Evolutionary conservation across 2,113 vertebrate species (phyloP), one percentile per base, ranked within the genome.

Genomic region (Pollimyrus isidori): DNA sequence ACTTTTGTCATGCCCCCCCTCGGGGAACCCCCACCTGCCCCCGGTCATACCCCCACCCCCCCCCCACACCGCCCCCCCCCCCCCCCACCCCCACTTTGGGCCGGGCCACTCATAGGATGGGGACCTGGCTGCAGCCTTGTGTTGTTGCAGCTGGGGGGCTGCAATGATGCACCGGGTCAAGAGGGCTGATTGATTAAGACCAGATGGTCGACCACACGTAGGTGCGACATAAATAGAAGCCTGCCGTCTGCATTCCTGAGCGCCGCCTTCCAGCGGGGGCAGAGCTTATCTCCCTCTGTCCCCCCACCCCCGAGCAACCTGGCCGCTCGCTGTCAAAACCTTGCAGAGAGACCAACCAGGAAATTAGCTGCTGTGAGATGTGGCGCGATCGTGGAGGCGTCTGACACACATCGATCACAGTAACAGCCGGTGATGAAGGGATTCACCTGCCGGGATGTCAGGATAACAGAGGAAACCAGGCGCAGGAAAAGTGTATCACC

Each of bases 191-290:
- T 97, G 97, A 97, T 97, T 96, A 97, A 96, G 96, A 96, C 96
- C 97, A 97, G 97, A 97, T 97, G 97, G 96, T 94, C 95, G 94
- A 94, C 95, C 95, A 95, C 95, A 96, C 96, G 96, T 97, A 97
- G 97, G 97, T 97, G 95, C 58, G 95, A 97, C 96, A 92, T 94
- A 97, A 97, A 97, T 97, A 97, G 97, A 96, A 96, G 94, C 94
- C 91, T 94, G 95, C 96, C 95, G 94, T 94, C 92, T 93, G 94
- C 96, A 97, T 98, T 97, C 97, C 96, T 96, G 94, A 95, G 73
- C 88, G 92, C 93, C 92, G 94, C 96, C 96, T 93, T 95, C 94
- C 94, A 93, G 92, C 94, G 95, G 95, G 93, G 92, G 6, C 90
- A 93, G 93, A 96, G 95, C 65, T 89, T 58, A 56, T 49, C 89